A percentile compares a stretch with the other conserved stretches of the same genome.
phyloP scores from a whole-genome alignment of 2,888 invertebrate species.

The Standfussiana lucernea region DNA sequence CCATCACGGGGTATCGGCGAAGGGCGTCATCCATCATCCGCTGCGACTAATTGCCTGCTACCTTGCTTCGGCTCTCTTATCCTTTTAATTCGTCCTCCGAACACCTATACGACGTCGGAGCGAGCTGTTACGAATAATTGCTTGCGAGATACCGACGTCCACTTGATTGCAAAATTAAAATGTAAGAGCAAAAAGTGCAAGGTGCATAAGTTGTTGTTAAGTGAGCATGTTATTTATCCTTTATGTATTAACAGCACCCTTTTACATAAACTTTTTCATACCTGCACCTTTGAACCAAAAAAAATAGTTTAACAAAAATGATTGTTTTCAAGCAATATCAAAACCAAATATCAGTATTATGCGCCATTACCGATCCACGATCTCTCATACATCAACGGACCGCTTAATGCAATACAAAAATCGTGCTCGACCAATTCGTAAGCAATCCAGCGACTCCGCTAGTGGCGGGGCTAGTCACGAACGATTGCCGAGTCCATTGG shows the following conservation, averaged over 20 bases:
- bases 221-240: conserved; percentile 71
- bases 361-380: conserved; percentile 52
- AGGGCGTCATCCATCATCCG: conserved; percentile 88
- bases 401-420: conserved; percentile 79
- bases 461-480: conserved; percentile 78
- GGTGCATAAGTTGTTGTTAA: conserved; percentile 74
- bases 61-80: conserved; percentile 87
- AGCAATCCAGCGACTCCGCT: conserved; percentile 76
- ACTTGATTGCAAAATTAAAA: conserved; percentile 83
- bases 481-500: conserved; percentile 69
- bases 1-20: conserved; percentile 82
- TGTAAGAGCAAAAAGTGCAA: conserved; percentile 76
- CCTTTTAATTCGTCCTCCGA: conserved; percentile 88
- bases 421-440: conserved; percentile 80
- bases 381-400: conserved; percentile 71
- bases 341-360: conserved; percentile 48
- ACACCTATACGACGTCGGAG: conserved; percentile 80
- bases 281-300: neutral
- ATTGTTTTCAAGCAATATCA: conserved; percentile 39
- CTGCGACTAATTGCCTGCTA: conserved; percentile 89
- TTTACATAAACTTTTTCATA: conserved; percentile 32
- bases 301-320: conserved; percentile 3
- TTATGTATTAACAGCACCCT: conserved; percentile 55
- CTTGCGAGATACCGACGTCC: conserved; percentile 78
- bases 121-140: conserved; percentile 84